A percentile compares a stretch with the other conserved stretches of the same genome.
Conservation (phyloP, 2,888 invertebrate species). For the Amorpha juglandis region DNA sequence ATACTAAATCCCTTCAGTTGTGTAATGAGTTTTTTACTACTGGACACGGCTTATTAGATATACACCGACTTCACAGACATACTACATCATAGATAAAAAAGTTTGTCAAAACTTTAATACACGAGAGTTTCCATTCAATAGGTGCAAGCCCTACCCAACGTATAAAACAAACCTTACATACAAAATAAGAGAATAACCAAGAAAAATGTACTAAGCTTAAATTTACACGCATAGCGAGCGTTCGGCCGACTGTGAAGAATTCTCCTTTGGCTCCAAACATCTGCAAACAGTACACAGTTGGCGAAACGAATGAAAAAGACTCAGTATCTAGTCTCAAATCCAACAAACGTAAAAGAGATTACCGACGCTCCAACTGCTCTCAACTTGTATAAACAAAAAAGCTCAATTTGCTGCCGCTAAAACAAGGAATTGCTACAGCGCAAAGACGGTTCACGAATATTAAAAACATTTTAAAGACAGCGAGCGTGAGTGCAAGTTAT, state of each 20-base stretch:
- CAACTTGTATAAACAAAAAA: conserved; percentile 82
- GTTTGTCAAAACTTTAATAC: too few species aligned
- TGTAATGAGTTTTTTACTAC: too few species aligned
- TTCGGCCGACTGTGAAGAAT: conserved; percentile 66
- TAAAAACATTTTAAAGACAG: conserved; percentile 78
- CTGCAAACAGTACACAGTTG: conserved; percentile 71
- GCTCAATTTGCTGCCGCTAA: conserved; percentile 75
- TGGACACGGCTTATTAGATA: too few species aligned
- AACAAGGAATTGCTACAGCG: conserved; percentile 76
- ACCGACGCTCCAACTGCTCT: conserved; percentile 79
- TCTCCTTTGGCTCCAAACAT: conserved; percentile 48
- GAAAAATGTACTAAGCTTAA: conserved; percentile 58
- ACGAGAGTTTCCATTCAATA: too few species aligned
- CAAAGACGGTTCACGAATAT: conserved; percentile 78
- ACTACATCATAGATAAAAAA: too few species aligned
- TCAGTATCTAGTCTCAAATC: conserved; percentile 66
- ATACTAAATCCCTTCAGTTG: neutral
- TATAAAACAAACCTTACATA: conserved; percentile 51
- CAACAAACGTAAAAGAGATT: conserved; percentile 82
- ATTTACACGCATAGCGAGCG: conserved; percentile 75
- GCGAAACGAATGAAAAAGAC: conserved; percentile 76
- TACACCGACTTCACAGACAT: too few species aligned
- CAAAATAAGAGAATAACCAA: conserved; percentile 52
- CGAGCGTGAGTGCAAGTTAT: conserved; percentile 65
- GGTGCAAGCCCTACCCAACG: too few species aligned